Conservation (phyloP, 2,888 invertebrate species). For the Drosophila meridiana region DNA sequence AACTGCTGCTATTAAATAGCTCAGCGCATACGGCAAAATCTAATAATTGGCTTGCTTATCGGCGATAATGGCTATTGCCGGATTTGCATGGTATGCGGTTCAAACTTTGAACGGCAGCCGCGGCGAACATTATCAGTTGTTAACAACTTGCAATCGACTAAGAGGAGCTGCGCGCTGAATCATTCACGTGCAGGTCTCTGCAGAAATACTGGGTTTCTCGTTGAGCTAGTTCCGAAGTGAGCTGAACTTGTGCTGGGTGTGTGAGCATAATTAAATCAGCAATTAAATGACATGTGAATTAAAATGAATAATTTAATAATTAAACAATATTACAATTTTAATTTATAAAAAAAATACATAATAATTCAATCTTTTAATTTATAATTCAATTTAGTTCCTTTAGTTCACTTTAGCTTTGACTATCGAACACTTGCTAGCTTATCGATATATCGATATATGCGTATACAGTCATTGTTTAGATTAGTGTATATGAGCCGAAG, state of each 20-base stretch:
- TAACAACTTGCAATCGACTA: conserved; percentile 44
- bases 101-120: conserved; percentile 52
- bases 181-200: conserved; percentile 22
- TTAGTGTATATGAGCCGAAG: conserved; percentile 18
- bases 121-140: conserved; percentile 53
- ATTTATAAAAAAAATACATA: not conserved
- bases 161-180: conserved; percentile 28
- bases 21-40: conserved; percentile 17
- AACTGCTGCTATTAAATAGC: conserved; percentile 43
- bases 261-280: not conserved
- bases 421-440: not conserved
- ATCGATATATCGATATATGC: conserved; percentile 21
- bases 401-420: not conserved
- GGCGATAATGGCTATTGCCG: conserved; percentile 41
- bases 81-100: conserved; percentile 58
- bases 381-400: too few species aligned
- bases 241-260: not conserved
- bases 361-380: too few species aligned
- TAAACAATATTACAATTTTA: not conserved
- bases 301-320: not conserved
- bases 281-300: not conserved
- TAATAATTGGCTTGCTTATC: conserved; percentile 44
- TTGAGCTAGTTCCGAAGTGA: conserved; percentile 24
- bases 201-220: conserved; percentile 3
- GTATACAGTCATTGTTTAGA: not conserved